phyloP scores from a whole-genome alignment of 1,140 invertebrate genomes.

The Brachystomella parvula region DNA sequence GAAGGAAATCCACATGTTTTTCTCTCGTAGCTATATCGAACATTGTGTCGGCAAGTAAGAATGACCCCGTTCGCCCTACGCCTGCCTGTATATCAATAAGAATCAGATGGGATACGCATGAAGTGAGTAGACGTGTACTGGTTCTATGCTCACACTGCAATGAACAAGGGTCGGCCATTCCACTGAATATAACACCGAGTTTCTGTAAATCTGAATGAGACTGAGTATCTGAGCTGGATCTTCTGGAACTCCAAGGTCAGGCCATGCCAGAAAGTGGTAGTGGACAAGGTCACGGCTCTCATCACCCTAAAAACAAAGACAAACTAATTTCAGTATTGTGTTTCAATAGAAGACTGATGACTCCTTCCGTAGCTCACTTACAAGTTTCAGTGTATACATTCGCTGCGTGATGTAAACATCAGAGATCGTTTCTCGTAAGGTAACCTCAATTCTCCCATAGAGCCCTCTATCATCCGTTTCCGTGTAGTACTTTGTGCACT shows the following conservation, averaged over 20 bases:
- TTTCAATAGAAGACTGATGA: background rate
- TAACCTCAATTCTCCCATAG: background rate
- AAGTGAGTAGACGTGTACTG: too few relatives aligned
- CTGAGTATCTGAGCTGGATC: conserved; percentile 5
- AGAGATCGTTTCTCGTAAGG: background rate
- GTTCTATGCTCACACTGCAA: background rate
- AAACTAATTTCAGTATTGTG: background rate
- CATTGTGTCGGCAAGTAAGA: background rate
- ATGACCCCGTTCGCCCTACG: background rate
- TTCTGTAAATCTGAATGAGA: background rate
- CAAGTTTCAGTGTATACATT: background rate
- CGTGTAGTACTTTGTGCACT: conserved; percentile 1
- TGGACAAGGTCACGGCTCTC: background rate
- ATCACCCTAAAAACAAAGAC: background rate
- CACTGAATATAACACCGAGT: background rate
- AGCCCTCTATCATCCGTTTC: background rate
- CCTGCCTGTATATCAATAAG: background rate
- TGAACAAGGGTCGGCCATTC: conserved; percentile 1
- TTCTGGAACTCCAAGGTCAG: conserved; percentile 1
- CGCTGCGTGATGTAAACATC: background rate
- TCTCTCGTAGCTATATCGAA: background rate
- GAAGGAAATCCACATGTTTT: background rate
- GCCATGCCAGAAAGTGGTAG: conserved; percentile 11
- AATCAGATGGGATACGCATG: background rate
- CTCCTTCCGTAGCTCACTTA: background rate